A percentile compares a stretch with the other conserved stretches of the same genome.
phyloP scores from a whole-genome alignment of 2,888 invertebrate species.

The Willowsia nigromaculata region DNA sequence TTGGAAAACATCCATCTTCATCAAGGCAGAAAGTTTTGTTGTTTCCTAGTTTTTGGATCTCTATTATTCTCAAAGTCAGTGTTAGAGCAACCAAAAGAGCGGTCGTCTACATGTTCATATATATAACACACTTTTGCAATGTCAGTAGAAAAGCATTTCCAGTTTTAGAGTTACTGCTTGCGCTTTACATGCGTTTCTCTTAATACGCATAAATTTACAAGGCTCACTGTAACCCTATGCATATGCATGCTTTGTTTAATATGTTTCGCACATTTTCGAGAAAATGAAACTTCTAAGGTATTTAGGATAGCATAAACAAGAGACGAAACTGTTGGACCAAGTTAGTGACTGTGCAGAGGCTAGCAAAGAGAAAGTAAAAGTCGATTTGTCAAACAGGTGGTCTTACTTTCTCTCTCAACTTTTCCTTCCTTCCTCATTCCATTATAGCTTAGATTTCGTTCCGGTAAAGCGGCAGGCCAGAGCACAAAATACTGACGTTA shows the following conservation, averaged over 20 bases:
- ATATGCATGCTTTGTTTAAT: neutral
- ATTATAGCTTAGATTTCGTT: slow-evolving; percentile 22
- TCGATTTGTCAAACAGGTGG: slow-evolving; percentile 74
- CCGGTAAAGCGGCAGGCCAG: neutral
- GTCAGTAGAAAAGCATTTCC: no score
- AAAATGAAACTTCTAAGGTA: slow-evolving; percentile 11
- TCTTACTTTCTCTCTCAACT: slow-evolving; percentile 45
- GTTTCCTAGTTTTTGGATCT: neutral
- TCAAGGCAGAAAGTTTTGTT: slow-evolving; percentile 52
- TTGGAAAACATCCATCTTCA: slow-evolving; percentile 70
- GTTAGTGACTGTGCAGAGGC: neutral
- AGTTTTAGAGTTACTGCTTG: no score
- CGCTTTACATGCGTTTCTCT: no score
- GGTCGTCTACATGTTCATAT: neutral
- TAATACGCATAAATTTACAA: neutral
- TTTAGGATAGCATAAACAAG: neutral
- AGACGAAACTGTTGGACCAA: neutral
- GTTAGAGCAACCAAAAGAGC: no score
- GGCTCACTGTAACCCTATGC: no score
- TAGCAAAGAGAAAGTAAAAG: slow-evolving; percentile 38
- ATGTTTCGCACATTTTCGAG: neutral
- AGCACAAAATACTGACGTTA: neutral
- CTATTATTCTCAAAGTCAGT: neutral
- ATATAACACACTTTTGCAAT: no score
- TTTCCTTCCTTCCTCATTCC: slow-evolving; percentile 39